Evolutionary conservation across 2,113 vertebrate genomes (phyloP).

Genomic region (Lutjanus erythropterus): DNA sequence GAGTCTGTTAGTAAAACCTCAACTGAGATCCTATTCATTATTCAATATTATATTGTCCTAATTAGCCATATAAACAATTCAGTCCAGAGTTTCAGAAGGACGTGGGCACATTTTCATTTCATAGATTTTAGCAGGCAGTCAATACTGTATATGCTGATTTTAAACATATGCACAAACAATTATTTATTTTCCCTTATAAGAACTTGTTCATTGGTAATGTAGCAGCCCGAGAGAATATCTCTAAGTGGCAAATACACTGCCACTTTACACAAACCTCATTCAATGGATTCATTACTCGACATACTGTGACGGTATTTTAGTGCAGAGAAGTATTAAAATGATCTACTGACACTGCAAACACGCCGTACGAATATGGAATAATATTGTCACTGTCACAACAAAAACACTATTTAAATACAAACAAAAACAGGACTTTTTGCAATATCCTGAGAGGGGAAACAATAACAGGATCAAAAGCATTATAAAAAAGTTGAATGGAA

Average conservation of each 20-base stretch:
- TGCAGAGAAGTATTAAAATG: neutral
- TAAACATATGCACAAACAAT: neutral
- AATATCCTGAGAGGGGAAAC: neutral
- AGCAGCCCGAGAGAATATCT: neutral
- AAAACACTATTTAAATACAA: neutral
- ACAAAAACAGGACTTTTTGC: neutral
- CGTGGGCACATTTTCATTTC: slow-evolving; percentile 1
- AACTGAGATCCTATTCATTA: slow-evolving; percentile 24
- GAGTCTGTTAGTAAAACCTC: slow-evolving; percentile 10
- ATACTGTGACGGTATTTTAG: neutral
- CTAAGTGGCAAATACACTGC: neutral
- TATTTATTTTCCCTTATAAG: neutral
- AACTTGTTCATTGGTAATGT: neutral
- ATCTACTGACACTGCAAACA: neutral
- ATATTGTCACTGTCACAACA: neutral
- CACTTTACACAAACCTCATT: neutral
- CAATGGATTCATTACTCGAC: neutral
- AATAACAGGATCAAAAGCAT: neutral
- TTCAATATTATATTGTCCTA: neutral
- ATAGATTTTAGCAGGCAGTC: slow-evolving; percentile 14
- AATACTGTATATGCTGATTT: neutral
- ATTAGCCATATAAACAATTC: slow-evolving; percentile 19
- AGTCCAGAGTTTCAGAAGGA: neutral
- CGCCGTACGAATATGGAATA: no score
- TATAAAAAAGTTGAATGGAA: neutral